Percentiles rank a stretch among this genome's conserved stretches.
These are phyloP conservation scores for Chrysochloris asiatica DNA, from an alignment of 2,113 vertebrate genomes.

Conservation along the genomic window DNA sequence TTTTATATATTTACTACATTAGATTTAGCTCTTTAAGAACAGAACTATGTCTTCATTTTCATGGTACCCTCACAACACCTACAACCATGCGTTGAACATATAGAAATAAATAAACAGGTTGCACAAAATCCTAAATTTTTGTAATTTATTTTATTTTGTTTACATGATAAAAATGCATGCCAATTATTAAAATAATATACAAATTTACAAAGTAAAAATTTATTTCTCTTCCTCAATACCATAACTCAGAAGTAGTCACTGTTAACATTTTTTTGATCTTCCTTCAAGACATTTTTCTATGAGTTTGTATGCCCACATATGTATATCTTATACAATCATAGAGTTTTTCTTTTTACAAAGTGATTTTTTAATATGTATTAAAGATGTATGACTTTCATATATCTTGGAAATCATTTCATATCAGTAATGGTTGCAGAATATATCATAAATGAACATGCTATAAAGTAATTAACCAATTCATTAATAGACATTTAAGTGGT, in stretches of 20 bases:
- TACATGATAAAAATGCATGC: neutral
- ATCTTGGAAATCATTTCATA: neutral
- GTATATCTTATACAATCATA: neutral
- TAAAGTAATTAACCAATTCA: neutral
- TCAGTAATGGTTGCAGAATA: conserved; percentile 6
- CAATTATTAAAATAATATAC: conserved; percentile 9
- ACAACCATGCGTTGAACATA: neutral
- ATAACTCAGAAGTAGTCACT: neutral
- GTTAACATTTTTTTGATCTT: neutral
- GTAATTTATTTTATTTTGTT: neutral
- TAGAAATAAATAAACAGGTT: conserved; percentile 9
- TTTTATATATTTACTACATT: neutral
- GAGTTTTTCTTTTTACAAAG: neutral
- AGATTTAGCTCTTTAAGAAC: neutral
- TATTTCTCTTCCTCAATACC: neutral
- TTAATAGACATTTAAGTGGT: neutral
- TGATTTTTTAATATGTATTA: neutral
- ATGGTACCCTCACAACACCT: neutral
- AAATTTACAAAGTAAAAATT: conserved; percentile 1
- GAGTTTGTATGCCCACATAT: neutral
- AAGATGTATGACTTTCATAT: no score
- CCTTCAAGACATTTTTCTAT: conserved; percentile 8
- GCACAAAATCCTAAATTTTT: conserved; percentile 3
- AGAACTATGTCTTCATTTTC: neutral
- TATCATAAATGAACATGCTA: neutral